Conservation (phyloP, 2,888 invertebrate genomes). For the Xestoiulus laeticollis region DNA sequence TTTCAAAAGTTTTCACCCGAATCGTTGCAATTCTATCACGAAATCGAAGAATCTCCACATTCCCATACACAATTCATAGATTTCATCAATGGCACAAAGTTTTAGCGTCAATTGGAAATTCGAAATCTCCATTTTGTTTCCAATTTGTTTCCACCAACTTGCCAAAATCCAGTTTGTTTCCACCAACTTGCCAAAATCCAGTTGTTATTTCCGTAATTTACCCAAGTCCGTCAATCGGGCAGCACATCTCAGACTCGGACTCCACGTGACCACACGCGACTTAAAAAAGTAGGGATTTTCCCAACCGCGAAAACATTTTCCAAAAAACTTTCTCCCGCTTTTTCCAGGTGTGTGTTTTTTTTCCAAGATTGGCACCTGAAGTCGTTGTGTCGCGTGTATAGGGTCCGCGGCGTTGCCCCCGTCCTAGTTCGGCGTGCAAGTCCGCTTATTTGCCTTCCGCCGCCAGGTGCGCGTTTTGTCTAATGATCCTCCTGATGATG, state of each 20-base stretch:
- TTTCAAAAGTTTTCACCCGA: too few relatives aligned
- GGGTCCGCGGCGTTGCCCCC: not conserved
- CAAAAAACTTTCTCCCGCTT: not conserved
- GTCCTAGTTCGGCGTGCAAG: not conserved
- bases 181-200: too few relatives aligned
- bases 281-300: not conserved
- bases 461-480: not conserved
- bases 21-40: not conserved
- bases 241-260: not conserved
- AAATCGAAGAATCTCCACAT: too few relatives aligned
- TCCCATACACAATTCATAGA: too few relatives aligned
- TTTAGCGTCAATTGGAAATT: too few relatives aligned
- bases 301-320: not conserved
- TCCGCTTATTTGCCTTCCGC: not conserved
- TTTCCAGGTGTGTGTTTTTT: not conserved
- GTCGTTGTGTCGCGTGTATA: not conserved
- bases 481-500: slow-evolving; percentile 32
- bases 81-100: too few relatives aligned
- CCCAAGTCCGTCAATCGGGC: not conserved
- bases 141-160: too few relatives aligned
- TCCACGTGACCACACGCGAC: not conserved
- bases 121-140: too few relatives aligned
- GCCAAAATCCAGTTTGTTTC: too few relatives aligned
- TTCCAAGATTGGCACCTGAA: not conserved
- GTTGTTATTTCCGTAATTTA: not conserved